phyloP scores from a whole-genome alignment of 1,140 invertebrate genomes.

The Stegodyphus mimosarum region DNA sequence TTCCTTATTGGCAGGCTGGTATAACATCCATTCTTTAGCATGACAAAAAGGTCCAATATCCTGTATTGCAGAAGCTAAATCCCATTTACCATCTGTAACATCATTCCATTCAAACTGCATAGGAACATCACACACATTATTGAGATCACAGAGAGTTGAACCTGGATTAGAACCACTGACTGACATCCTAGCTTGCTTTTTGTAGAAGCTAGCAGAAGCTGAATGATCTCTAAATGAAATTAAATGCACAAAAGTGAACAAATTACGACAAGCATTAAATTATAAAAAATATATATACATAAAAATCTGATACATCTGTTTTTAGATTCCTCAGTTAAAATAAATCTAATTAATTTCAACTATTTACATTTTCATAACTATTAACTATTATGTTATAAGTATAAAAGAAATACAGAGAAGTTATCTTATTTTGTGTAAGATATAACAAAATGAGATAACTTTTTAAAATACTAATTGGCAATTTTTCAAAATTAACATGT shows the following conservation, averaged over 20 bases:
- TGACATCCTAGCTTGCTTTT: constrained; percentile 53
- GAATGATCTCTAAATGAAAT: constrained; percentile 71
- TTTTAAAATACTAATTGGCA: no score
- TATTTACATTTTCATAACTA: no score
- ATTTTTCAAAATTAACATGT: no score
- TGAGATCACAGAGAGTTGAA: constrained; percentile 37
- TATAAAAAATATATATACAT: no score
- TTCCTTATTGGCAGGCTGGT: constrained; percentile 9
- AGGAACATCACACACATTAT: constrained; percentile 8
- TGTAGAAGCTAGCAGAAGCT: constrained; percentile 72
- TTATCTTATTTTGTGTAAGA: no score
- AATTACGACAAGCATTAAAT: background rate
- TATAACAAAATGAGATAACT: no score
- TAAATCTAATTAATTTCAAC: no score
- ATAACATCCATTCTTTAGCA: constrained; percentile 45
- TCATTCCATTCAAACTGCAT: constrained; percentile 5
- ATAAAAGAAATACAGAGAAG: no score
- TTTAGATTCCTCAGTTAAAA: no score
- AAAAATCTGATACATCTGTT: no score
- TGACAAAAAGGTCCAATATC: constrained; percentile 42
- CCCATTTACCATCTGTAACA: constrained; percentile 10
- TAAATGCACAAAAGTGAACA: constrained; percentile 10
- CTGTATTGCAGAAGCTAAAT: background rate
- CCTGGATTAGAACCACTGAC: constrained; percentile 38
- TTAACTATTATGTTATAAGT: no score